Evolutionary conservation across 2,888 invertebrate species (phyloP), one percentile per base, ranked within the genome.

Genomic region (Sminthurinus aureus): DNA sequence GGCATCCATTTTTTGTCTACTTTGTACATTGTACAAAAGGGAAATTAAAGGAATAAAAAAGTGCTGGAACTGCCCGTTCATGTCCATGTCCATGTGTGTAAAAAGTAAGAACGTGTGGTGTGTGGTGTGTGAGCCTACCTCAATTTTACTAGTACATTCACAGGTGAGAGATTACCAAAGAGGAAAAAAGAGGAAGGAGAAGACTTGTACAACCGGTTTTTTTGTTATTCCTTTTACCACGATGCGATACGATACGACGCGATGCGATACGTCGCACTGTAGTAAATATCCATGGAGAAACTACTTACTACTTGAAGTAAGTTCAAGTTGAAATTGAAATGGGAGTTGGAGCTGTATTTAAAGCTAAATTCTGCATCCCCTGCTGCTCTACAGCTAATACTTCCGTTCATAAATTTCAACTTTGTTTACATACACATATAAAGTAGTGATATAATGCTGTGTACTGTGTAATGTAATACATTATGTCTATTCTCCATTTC

Each of bases 121-220:
- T 38, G 38, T 38, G 38, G 38, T 38, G 38, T 38, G 38, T 38
- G 38, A 38, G 38, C n/a, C 67, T 67, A 22, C n/a, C 22, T 67
- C 22, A 67, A 3, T 67, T 22, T 22, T 67, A 18, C n/a, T 20
- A 15, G 67, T n/a, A 11, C 52, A 71, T 13, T 9, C 24, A 71
- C 22, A 71, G n/a, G 67, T 69, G 67, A 69, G 67, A 69, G 18
- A 13, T 51, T 51, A 38, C 50, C 15, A 51, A 75, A 77, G 79
- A 66, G 66, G 38, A 20, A 22, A 73, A 38, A 26, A 13, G 74
- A 52, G n/a, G 22, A 75, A 22, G 26, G 26, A 4, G 20, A 26
- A 18, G 73, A 73, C n/a, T 66, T 51, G 79, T 51, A 69, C 38
- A 71, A 81, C 81, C 75, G 74, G 81, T 81, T 81, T 58, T 81